Conservation (phyloP, 2,113 vertebrate genomes). For the Cyprinodon tularosa region DNA sequence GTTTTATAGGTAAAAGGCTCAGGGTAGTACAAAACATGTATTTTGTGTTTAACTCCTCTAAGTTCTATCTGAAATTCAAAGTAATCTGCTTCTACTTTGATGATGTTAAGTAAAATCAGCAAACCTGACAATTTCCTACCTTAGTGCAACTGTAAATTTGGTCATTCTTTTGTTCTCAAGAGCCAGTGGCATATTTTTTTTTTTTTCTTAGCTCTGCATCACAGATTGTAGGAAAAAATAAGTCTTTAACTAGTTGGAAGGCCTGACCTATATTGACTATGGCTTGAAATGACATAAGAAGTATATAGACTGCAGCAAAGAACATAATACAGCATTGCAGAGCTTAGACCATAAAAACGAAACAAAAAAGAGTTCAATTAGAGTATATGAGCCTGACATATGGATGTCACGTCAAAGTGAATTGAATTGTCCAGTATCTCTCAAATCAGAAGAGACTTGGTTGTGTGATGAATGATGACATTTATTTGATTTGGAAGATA, state of each 20-base stretch:
- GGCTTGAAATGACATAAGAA: not conserved
- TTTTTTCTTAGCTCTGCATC: not conserved
- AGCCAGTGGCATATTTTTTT: not conserved
- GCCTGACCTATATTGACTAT: not conserved
- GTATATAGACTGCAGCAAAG: not conserved
- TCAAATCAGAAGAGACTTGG: constrained; percentile 63
- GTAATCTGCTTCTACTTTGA: not conserved
- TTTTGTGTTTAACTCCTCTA: not conserved
- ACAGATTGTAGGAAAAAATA: not conserved
- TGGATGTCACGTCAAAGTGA: constrained; percentile 65
- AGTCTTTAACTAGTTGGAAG: not conserved
- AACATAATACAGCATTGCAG: constrained; percentile 17
- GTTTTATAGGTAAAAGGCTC: not conserved
- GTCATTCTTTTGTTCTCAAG: not conserved
- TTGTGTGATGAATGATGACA: constrained; percentile 71
- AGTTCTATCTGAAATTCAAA: not conserved
- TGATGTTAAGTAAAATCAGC: not conserved
- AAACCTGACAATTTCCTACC: too few relatives aligned
- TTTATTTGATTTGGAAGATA: constrained; percentile 79
- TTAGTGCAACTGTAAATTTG: not conserved
- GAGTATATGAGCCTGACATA: constrained; percentile 59
- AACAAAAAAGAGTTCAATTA: constrained; percentile 61
- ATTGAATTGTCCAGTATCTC: constrained; percentile 66
- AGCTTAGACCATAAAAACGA: constrained; percentile 43
- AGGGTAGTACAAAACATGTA: not conserved